Base-by-base conservation (phyloP, 2,888 invertebrate species). In the Drepana falcataria region DNA sequence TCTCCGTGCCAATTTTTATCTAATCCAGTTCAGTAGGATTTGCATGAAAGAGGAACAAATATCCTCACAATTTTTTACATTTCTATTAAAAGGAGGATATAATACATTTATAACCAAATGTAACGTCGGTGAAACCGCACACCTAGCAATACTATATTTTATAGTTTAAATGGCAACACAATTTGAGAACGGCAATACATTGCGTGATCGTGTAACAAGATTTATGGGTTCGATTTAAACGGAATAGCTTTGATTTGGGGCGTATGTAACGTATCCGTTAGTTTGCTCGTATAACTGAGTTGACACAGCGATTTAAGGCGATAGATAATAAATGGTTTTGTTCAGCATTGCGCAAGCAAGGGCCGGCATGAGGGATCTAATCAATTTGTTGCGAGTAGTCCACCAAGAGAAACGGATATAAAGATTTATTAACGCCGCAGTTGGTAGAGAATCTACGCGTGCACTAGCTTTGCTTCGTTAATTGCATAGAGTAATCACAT, bases 361-460 rank as follows among this genome's bases (percentile, higher is more conserved):
- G 58, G 57, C 56, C 49, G 51, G 49, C 63, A 64, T 56, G 49
- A 35, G 51, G 65, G 59, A 63, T 66, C 68, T 63, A 72, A 72
- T 72, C 60, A 71, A 73, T 69, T 68, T 69, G 64, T 60, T 65
- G 59, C 57, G 65, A 66, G 66, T 69, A 69, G 57, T 64, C 64
- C 49, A 34, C 49, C 56, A 52, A 41, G 55, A 56, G 53, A 55
- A 59, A 54, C 57, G 61, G 61, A 67, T 67, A 63, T 66, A 68
- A 67, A 64, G 71, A 69, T 73, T 75, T 73, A 71, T 66, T 55
- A 58, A 51, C 51, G 53, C 55, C 59, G 54, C 51, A 53, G 53
- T 47, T 40, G 37, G 47, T 9, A 48, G 34, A n/a, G 58, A 57
- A 63, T 59, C 7, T 35, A 37, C 49, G 40, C 51, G 51, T 51